Base-by-base conservation (phyloP, 1,140 invertebrate genomes). In the Euwallacea similis region DNA sequence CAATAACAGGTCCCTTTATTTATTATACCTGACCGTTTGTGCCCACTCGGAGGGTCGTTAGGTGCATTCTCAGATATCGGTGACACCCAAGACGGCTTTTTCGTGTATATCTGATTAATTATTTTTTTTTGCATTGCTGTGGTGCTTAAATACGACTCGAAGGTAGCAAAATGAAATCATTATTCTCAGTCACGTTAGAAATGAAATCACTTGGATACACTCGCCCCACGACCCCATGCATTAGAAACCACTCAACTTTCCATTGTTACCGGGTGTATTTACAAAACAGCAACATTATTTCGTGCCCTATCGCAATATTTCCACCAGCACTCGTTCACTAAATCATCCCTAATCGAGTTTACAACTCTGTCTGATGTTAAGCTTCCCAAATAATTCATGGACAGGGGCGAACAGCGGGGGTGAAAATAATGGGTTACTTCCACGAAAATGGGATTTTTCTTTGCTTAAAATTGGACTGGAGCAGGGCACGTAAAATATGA, bases 1-100 rank as follows among this genome's bases (percentile, higher is more conserved):
- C 75, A 77, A 77, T 74, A 72, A 74, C 75, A 67, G 63, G 69
- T 65, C 62, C 58, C 69, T 71, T 77, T 77, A 77, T 77, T 77
- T 77, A 77, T 77, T 76, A 76, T 77, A 74, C 75, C 73, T 76
- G 75, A 69, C 72, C 71, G 74, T 74, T 70, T 10, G 62, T 71
- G 61, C 66, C 66, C 66, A 62, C 21, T 69, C 41, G 8, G 41
- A 47, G 63, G 55, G 55, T 71, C 69, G 69, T 71, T 64, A 71
- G 63, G 13, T 60, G 42, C 70, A 72, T 72, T 60, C 70, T 42
- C 3, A 58, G 58, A 54, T 58, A 41, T 8, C 16, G 15, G 50
- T 65, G 69, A 70, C 69, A 70, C 62, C 62, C 60, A 58, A 70
- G 43, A 58, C 46, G 13, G 46, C 13, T 13, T 50, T 50, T 50